These are phyloP conservation scores for Wasmannia auropunctata DNA, from an alignment of 1,140 invertebrate genomes.

Conservation along the genomic window DNA sequence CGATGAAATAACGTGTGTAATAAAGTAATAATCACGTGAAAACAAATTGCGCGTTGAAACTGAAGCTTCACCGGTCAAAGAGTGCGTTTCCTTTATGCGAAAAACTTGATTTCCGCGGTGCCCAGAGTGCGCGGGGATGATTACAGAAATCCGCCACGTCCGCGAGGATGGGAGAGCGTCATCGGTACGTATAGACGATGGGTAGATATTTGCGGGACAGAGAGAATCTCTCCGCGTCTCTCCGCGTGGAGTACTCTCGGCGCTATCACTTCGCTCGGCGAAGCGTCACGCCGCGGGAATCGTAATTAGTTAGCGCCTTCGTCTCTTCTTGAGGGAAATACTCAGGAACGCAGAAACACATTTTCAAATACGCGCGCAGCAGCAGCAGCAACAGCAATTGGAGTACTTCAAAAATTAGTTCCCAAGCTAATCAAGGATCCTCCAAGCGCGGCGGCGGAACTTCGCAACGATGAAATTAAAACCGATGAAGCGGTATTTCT, in stretches of 20 bases:
- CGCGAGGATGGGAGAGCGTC: neutral
- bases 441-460: neutral
- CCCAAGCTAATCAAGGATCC: neutral
- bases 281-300: constrained; percentile 5
- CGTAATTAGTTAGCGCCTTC: constrained; percentile 23
- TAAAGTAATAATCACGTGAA: no score
- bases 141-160: neutral
- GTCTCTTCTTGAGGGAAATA: neutral
- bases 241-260: neutral
- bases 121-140: neutral
- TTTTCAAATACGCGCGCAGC: constrained; percentile 14
- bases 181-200: neutral
- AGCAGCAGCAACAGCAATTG: no score
- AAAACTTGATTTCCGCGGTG: neutral
- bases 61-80: no score
- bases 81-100: no score
- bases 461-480: constrained; percentile 6
- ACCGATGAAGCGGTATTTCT: neutral
- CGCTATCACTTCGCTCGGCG: neutral
- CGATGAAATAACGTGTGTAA: neutral
- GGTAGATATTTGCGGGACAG: neutral
- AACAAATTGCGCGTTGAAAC: neutral
- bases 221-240: neutral
- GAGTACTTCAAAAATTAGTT: constrained; percentile 18
- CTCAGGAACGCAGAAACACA: neutral